Conservation (phyloP, 92 coral and sea anemone species). For the Siderastrea radians region DNA sequence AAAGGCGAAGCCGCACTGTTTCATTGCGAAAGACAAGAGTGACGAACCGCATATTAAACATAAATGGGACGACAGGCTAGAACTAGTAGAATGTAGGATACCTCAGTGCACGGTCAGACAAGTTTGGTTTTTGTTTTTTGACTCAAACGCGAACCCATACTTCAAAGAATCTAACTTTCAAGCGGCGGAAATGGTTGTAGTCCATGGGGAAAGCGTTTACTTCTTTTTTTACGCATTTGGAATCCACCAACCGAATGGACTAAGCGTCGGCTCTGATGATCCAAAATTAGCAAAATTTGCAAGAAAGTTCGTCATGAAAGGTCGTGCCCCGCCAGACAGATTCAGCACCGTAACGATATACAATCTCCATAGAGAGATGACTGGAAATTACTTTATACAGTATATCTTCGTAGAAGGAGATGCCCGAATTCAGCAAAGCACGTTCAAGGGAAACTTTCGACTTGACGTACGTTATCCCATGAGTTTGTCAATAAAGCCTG, state of each 20-base stretch:
- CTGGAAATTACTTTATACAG: conserved; percentile 79
- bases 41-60: conserved; percentile 43
- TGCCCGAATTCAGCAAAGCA: conserved; percentile 70
- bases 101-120: conserved; percentile 93
- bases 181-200: conserved; percentile 74
- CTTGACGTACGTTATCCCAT: conserved; percentile 82
- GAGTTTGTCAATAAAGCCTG: conserved; percentile 71
- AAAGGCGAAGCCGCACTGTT: conserved; percentile 64
- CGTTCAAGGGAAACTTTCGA: conserved; percentile 75
- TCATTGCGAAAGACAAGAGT: conserved; percentile 56
- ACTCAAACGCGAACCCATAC: conserved; percentile 77
- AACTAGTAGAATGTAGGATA: conserved; percentile 78
- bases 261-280: conserved; percentile 59
- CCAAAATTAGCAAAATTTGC: conserved; percentile 51
- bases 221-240: conserved; percentile 92
- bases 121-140: conserved; percentile 93
- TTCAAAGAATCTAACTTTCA: conserved; percentile 69
- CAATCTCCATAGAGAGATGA: conserved; percentile 45
- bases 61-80: conserved; percentile 54
- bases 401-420: conserved; percentile 90
- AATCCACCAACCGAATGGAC: conserved; percentile 76
- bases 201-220: conserved; percentile 66
- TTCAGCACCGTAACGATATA: conserved; percentile 58
- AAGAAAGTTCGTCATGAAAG: conserved; percentile 34
- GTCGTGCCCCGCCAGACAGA: conserved; percentile 55